Evolutionary conservation across 2,888 invertebrate species (phyloP), one percentile per base, ranked within the genome.

Genomic region (Dromius quadrimaculatus): DNA sequence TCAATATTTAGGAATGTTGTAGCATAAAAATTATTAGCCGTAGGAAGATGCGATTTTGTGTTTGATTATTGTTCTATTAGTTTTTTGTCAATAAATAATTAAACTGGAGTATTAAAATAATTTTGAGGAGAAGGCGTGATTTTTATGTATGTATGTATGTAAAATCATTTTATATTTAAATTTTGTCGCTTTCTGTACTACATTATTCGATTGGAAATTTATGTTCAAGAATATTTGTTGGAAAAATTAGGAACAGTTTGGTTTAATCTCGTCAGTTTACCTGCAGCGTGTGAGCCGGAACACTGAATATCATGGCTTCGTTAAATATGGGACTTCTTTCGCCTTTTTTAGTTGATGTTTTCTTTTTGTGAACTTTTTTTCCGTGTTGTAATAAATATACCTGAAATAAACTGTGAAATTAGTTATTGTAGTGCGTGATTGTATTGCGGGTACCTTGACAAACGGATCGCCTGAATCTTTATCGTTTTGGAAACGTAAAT

Each of bases 241-340:
- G n/a, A n/a, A 32, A 32, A 32, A 6, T 5, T 32, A 32, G 9
- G 5, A 32, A 32, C 9, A 6, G 32, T 59, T 19, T 11, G 13
- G 19, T 41, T n/a, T 59, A 19, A 2, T 3, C 4, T 6, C 9
- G 57, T 15, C 22, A 8, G 34, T 76, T 79, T 79, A 89, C 91
- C 84, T 89, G 88, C 76, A 90, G 81, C 65, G 89, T 86, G 76
- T 90, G 88, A 13, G 91, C 87, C 74, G 93, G 92, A 69, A 93
- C 90, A 76, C 89, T 91, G 81, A 93, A 93, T 77, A 92, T 93
- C 87, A 93, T 92, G 13, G 92, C 90, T 82, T 93, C 93, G 80
- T 93, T 93, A 81, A 92, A 93, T 74, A 92, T 92, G 0, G 92
- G 92, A 78, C 89, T 89, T 64, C 87, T 86, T 77, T 93, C 92